Conservation (phyloP, 1,140 invertebrate genomes). For the Chrysopa pallens region DNA sequence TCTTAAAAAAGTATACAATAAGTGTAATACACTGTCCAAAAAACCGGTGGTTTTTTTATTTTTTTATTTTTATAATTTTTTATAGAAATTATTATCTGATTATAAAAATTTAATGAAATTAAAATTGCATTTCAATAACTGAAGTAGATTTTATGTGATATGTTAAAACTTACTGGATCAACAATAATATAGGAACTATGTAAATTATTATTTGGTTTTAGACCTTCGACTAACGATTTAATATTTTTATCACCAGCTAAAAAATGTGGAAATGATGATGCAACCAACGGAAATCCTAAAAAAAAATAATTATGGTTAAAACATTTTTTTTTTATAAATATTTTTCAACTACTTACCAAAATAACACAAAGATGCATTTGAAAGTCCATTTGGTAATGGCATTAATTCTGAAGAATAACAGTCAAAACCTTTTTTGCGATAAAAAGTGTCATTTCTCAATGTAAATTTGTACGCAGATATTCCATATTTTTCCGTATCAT, state of each 20-base stretch:
- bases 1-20: too few species aligned
- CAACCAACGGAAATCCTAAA: conserved; percentile 41
- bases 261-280: conserved; percentile 55
- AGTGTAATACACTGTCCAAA: too few species aligned
- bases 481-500: conserved; percentile 22
- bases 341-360: conserved; percentile 26
- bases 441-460: conserved; percentile 26
- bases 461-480: conserved; percentile 30
- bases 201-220: conserved; percentile 33
- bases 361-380: conserved; percentile 35
- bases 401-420: conserved; percentile 31
- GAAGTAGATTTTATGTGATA: too few species aligned
- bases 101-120: too few species aligned
- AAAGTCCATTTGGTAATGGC: conserved; percentile 27
- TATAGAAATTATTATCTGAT: too few species aligned
- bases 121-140: too few species aligned
- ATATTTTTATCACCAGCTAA: conserved; percentile 32
- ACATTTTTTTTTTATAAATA: not conserved
- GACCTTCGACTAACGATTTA: conserved; percentile 35
- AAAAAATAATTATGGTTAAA: conserved; percentile 3
- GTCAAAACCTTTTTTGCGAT: conserved; percentile 19
- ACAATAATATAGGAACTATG: conserved; percentile 40
- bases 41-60: too few species aligned
- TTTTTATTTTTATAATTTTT: too few species aligned
- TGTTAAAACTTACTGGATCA: conserved; percentile 37